Evolutionary conservation across 2,888 invertebrate genomes (phyloP), one percentile per base, ranked within the genome.

Genomic region (Erebia palarica): DNA sequence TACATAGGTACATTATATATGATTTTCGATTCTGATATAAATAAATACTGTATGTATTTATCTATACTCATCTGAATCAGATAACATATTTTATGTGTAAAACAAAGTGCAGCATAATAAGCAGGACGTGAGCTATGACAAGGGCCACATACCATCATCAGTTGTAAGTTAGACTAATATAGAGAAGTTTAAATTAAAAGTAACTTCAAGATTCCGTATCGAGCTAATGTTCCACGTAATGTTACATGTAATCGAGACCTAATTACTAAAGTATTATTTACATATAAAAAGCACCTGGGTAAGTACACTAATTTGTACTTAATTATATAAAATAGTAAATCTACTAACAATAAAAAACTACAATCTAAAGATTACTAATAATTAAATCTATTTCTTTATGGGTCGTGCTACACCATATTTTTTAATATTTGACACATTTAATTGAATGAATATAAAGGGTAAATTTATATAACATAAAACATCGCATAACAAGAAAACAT

Each of bases 221-320:
- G 42, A 58, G 4, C 4, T 36, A 0, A 60, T 11, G n/a, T 60
- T 16, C 16, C 11, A 18, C 44, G 60, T 11, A 47, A 61, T 61
- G 61, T 61, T 61, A 61, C 61, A 61, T 61, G 61, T 44, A 44
- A 2, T 58, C 58, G 21, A 14, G 42, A 11, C 9, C 9, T 36
- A 58, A 58, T n/a, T 58, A 65, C 65, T 11, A 55, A 36, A 21
- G 8, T 21, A 68, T 18, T 72, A 67, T 66, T 51, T 59, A 69
- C 61, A 67, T 47, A 63, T 59, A 58, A 53, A 42, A 68, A 53
- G 14, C 44, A 66, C 53, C 42, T 57, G 3, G 18, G 55, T 55
- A 61, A 55, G 55, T 55, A 61, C 55, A 61, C 65, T 70, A 70
- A 66, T 73, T 73, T 71, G 67, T 73, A 69, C 65, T 70, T 51